Percentiles rank a stretch among this genome's conserved stretches.
These are phyloP conservation scores for Microcebus griseorufus DNA, from an alignment of 2,113 vertebrate species.

Conservation along the genomic window DNA sequence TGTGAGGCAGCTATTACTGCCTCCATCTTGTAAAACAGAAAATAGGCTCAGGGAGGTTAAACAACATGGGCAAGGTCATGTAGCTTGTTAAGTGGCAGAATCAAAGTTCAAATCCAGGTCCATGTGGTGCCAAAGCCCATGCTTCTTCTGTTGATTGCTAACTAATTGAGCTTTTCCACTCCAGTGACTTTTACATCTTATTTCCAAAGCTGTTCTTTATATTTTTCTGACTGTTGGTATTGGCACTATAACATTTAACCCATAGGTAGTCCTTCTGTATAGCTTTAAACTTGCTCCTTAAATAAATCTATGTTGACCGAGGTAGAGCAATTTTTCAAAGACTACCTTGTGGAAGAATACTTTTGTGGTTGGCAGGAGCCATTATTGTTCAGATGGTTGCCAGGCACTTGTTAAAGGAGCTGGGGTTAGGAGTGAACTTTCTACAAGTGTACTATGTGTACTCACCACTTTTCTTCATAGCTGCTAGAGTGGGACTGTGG, in stretches of 20 bases:
- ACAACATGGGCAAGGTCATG: neutral
- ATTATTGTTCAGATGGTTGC: neutral
- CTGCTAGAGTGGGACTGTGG: neutral
- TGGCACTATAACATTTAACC: neutral
- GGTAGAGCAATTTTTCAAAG: neutral
- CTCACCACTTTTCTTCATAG: neutral
- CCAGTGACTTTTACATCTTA: neutral
- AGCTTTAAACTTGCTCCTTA: neutral
- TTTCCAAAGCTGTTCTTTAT: neutral
- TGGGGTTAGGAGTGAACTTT: neutral
- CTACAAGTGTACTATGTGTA: neutral
- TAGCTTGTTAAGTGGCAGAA: neutral
- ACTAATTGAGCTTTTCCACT: neutral
- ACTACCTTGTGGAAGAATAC: neutral
- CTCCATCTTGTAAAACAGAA: neutral
- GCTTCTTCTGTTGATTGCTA: neutral
- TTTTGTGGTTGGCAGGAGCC: neutral
- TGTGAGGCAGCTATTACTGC: neutral
- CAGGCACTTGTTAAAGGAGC: neutral
- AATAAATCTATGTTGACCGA: neutral
- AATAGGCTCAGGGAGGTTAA: neutral
- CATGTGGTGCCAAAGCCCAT: neutral
- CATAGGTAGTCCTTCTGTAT: neutral
- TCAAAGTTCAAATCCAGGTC: neutral
- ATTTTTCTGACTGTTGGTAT: neutral